phyloP scores from a whole-genome alignment of 2,888 invertebrate species.

The Leptopilina myrica region DNA sequence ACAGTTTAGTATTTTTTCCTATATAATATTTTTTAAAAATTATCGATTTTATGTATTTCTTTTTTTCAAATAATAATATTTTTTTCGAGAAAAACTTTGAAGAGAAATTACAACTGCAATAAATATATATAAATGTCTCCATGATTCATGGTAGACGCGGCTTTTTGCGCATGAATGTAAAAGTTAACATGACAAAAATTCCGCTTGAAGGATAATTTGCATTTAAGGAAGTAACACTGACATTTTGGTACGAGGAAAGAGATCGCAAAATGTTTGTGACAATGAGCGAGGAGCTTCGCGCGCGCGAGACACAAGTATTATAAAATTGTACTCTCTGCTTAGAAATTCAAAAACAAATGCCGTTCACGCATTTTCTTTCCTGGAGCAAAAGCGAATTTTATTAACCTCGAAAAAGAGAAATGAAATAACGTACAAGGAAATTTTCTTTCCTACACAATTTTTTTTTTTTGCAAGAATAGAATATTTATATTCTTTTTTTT shows the following conservation, averaged over 20 bases:
- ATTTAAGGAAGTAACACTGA: constrained; percentile 16
- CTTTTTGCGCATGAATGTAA: constrained; percentile 3
- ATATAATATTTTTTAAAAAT: too few species aligned
- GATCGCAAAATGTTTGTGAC: constrained; percentile 19
- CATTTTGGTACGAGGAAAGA: not conserved
- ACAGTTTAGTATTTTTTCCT: too few species aligned
- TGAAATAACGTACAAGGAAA: not conserved
- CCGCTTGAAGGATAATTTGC: constrained; percentile 1
- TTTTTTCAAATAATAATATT: too few species aligned
- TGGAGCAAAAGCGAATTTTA: not conserved
- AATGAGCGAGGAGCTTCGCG: not conserved
- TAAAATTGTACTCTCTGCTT: not conserved
- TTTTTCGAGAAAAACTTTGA: too few species aligned
- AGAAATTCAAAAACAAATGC: constrained; percentile 12
- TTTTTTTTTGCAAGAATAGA: too few species aligned
- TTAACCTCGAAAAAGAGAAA: not conserved
- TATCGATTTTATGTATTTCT: too few species aligned
- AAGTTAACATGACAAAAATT: not conserved
- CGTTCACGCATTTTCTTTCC: not conserved
- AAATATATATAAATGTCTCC: not conserved
- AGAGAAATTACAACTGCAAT: too few species aligned
- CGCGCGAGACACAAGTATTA: not conserved
- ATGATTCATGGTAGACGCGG: not conserved
- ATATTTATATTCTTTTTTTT: too few species aligned
- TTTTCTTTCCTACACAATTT: not conserved